These are phyloP conservation scores for Natrix natrix DNA, from an alignment of 2,797 vertebrate species.

Conservation along the genomic window DNA sequence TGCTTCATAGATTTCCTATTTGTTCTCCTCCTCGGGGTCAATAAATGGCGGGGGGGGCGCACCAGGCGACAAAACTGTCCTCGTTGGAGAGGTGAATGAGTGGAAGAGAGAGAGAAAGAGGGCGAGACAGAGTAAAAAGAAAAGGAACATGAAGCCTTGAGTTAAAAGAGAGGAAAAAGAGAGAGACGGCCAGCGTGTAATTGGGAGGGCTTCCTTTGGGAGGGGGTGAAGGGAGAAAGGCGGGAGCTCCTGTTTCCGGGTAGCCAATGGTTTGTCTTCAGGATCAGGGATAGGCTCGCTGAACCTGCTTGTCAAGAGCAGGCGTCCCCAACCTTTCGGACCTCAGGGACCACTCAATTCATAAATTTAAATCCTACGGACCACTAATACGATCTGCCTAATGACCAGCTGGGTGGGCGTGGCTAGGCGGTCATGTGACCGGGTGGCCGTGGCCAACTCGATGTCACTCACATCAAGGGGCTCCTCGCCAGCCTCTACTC, in stretches of 20 bases:
- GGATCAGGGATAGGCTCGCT: not conserved
- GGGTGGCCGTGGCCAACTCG: too few relatives aligned
- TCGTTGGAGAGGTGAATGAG: not conserved
- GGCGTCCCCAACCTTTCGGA: too few relatives aligned
- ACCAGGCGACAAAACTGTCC: fast-evolving
- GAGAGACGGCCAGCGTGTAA: not conserved
- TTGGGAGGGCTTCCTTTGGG: not conserved
- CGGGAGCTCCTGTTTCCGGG: not conserved
- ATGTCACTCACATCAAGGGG: too few relatives aligned
- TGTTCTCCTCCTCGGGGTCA: not conserved
- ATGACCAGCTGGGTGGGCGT: too few relatives aligned
- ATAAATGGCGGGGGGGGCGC: fast-evolving
- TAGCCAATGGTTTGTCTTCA: not conserved
- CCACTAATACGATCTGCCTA: too few relatives aligned
- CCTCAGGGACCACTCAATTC: too few relatives aligned
- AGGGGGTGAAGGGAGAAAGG: not conserved
- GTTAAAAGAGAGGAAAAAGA: fast-evolving
- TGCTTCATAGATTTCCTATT: conserved; percentile 28
- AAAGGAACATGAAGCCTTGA: fast-evolving
- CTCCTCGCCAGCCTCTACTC: too few relatives aligned
- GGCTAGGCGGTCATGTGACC: too few relatives aligned
- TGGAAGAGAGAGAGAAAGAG: not conserved
- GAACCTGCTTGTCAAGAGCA: not conserved
- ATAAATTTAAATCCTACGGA: too few relatives aligned
- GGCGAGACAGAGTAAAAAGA: too few relatives aligned